Percentiles rank a stretch among this genome's conserved stretches.
These are phyloP conservation scores for Natrix natrix DNA, from an alignment of 2,797 vertebrate species.

Conservation along the genomic window DNA sequence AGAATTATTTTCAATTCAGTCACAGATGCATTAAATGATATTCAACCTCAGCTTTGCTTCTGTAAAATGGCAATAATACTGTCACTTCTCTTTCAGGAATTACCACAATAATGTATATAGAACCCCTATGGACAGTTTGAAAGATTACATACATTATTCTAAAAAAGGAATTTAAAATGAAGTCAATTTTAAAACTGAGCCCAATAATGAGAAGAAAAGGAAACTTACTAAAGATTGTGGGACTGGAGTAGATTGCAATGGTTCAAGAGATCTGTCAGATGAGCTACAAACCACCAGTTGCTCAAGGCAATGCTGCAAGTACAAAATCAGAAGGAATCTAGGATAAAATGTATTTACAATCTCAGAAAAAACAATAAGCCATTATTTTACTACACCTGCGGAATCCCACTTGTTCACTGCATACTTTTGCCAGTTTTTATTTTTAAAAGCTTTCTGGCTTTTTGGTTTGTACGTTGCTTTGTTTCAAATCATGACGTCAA, in stretches of 20 bases:
- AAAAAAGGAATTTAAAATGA: neutral
- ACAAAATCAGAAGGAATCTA: constrained; percentile 21
- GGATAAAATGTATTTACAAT: neutral
- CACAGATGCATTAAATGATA: neutral
- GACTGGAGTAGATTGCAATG: constrained; percentile 95
- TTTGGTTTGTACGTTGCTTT: neutral
- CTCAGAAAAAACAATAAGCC: neutral
- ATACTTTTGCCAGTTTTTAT: neutral
- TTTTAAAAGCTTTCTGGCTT: neutral
- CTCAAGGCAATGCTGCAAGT: constrained; percentile 86
- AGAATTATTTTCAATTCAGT: neutral
- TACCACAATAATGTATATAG: neutral
- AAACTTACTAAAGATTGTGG: constrained; percentile 91
- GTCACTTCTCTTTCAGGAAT: neutral
- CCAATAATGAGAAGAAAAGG: neutral
- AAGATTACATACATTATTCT: neutral
- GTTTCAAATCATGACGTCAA: neutral
- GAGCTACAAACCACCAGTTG: constrained; percentile 99
- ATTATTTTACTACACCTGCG: neutral
- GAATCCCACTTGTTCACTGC: neutral
- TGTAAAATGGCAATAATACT: neutral
- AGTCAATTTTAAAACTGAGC: neutral
- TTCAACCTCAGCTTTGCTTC: neutral
- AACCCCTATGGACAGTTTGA: neutral
- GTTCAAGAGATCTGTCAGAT: constrained; percentile 93